Evolutionary conservation across 2,797 vertebrate genomes (phyloP), one percentile per base, ranked within the genome.

Genomic region (Hirundo rustica): DNA sequence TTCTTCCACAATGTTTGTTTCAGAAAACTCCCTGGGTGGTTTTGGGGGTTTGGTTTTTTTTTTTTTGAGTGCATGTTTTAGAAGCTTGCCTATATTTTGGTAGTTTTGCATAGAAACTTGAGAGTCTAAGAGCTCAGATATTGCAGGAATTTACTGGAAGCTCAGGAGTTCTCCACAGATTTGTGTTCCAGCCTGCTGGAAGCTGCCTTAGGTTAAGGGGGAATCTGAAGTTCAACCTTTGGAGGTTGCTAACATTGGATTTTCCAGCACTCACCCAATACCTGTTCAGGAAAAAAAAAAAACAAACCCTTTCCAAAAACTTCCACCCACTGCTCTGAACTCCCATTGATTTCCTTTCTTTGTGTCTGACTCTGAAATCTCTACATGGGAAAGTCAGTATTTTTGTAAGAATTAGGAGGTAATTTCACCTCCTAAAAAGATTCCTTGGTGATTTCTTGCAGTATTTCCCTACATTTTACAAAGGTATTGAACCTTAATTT

Each of bases 1-100:
- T 92, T 88, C 82, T 93, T 94, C 92, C 17, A 13, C 96, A 96
- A 96, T 97, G 95, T 98, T 97, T 98, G 96, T 97, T 97, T 96
- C 94, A 51, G 88, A 85, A 72, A 85, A 91, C 86, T 96, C 93
- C 89, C 51, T 67, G 48, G 45, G 89, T 92, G 67, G 30, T 27
- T 90, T 79, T 23, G 44, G 88, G 92, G 67, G 30, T 25, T 90
- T n/a, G n/a, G n/a, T n/a, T n/a, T n/a, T n/a, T n/a, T 79, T 23
- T 38, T 70, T 6, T 87, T 29, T 42, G 22, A 40, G 20, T 93
- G 92, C 88, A 23, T 93, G 58, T 95, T 95, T 92, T 92, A 95
- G 93, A 80, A 91, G 78, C 85, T 96, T 26, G 5, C 29, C 53
- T 44, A 4, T 76, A 44, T 95, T 96, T 92, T 95, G 27, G 23